Evolutionary conservation across 1,140 invertebrate species (phyloP).

Genomic region (Dendroctonus ponderosae): DNA sequence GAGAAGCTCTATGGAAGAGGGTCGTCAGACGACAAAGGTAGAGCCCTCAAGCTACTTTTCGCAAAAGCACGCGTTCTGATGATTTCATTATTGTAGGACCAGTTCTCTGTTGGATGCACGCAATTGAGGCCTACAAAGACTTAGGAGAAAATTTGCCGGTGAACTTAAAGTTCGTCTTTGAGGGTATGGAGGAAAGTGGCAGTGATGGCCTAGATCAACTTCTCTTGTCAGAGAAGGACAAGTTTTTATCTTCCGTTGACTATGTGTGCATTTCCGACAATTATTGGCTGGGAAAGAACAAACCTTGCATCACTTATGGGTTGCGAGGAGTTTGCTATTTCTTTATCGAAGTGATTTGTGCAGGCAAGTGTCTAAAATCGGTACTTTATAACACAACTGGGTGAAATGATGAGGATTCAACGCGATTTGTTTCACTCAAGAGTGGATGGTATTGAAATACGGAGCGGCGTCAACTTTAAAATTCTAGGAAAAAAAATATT

Average conservation of each 20-base stretch:
- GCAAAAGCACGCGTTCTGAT: not conserved
- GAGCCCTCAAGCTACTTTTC: not conserved
- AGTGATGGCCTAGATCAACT: constrained; percentile 93
- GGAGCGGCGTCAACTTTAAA: too few species aligned
- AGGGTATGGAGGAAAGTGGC: constrained; percentile 97
- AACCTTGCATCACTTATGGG: constrained; percentile 97
- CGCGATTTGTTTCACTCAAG: too few species aligned
- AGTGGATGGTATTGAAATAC: too few species aligned
- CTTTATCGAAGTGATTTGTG: constrained; percentile 84
- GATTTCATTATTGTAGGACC: constrained; percentile 53
- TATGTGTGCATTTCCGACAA: constrained; percentile 98
- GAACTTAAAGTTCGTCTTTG: constrained; percentile 95
- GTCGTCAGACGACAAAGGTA: constrained; percentile 88
- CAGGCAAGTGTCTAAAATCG: constrained; percentile 58
- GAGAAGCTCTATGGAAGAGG: constrained; percentile 86
- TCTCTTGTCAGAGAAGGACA: constrained; percentile 68
- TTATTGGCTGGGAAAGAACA: constrained; percentile 96
- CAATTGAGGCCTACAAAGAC: constrained; percentile 84
- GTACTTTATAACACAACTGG: not conserved
- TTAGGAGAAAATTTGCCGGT: constrained; percentile 74
- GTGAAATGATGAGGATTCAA: too few species aligned
- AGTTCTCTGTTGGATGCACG: constrained; percentile 91
- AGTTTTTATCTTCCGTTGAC: constrained; percentile 83
- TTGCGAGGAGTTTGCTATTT: constrained; percentile 93
- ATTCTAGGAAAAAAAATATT: too few species aligned